Evolutionary conservation across 1,140 invertebrate genomes (phyloP).

Genomic region (Drosophila paulistorum): DNA sequence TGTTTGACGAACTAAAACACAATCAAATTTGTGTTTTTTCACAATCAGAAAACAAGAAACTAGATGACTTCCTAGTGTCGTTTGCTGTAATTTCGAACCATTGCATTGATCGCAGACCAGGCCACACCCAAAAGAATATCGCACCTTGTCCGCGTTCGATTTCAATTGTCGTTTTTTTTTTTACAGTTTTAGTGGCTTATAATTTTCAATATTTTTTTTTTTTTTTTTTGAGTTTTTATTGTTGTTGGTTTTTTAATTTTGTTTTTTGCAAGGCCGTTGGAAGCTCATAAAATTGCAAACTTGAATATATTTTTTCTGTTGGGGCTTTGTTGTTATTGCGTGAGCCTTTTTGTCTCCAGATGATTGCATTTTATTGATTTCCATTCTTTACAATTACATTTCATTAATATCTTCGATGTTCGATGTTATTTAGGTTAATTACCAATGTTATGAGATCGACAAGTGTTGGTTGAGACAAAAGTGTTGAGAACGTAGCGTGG

Average conservation of each 20-base stretch:
- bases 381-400: constrained; percentile 24
- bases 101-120: constrained; percentile 1
- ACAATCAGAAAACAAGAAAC: not conserved
- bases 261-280: constrained; percentile 40
- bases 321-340: constrained; percentile 4
- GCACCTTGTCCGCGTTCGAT: constrained; percentile 29
- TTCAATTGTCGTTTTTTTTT: constrained; percentile 40
- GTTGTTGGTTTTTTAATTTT: not conserved
- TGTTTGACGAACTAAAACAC: too few relatives aligned
- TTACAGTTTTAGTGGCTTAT: constrained; percentile 36
- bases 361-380: constrained; percentile 43
- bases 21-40: too few relatives aligned
- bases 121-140: constrained; percentile 47
- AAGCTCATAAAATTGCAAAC: constrained; percentile 1
- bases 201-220: constrained; percentile 11
- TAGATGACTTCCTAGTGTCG: not conserved
- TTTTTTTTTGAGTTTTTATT: not conserved
- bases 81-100: not conserved
- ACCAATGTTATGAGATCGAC: too few relatives aligned
- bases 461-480: too few relatives aligned
- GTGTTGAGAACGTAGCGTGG: too few relatives aligned
- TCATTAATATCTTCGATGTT: constrained; percentile 18
- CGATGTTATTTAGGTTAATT: not conserved
- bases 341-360: constrained; percentile 15
- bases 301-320: not conserved